Conservation (phyloP, 2,888 invertebrate species). For the Trichogramma evanescens region DNA sequence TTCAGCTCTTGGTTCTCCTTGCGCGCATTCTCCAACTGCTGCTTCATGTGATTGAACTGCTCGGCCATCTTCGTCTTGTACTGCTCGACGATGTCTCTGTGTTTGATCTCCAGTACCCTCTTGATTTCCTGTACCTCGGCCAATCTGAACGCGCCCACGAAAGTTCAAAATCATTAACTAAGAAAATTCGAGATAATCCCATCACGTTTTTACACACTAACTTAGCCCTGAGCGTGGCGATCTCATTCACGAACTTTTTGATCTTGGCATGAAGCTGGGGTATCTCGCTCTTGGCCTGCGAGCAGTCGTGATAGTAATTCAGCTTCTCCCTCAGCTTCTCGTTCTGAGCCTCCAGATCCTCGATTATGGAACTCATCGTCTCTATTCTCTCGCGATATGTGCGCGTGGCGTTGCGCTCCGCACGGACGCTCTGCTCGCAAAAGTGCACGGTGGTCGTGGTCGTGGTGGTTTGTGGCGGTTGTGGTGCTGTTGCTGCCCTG, state of each 20-base stretch:
- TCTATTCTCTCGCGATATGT: conserved; percentile 25
- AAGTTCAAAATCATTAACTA: not conserved
- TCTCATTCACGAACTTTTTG: conserved; percentile 12
- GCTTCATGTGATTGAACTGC: conserved; percentile 26
- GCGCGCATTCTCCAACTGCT: conserved; percentile 23
- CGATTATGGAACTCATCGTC: conserved; percentile 21
- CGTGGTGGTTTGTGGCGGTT: not conserved
- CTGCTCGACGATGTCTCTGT: conserved; percentile 26
- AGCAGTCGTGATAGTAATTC: not conserved
- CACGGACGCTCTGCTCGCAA: conserved; percentile 8
- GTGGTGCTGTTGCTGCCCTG: not conserved
- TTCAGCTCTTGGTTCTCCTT: conserved; percentile 24
- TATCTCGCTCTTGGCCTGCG: not conserved
- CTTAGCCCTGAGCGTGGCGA: conserved; percentile 9
- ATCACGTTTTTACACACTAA: conserved; percentile 1
- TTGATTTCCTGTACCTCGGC: conserved; percentile 27
- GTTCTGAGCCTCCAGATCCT: conserved; percentile 26
- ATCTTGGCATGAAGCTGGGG: conserved; percentile 7
- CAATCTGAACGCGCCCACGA: conserved; percentile 17
- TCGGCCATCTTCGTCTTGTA: conserved; percentile 24
- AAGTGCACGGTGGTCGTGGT: conserved; percentile 6
- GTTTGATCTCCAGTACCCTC: conserved; percentile 22
- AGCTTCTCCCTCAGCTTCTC: conserved; percentile 23
- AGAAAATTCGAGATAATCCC: not conserved
- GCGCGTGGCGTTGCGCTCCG: not conserved